Percentiles rank a stretch among this genome's conserved stretches.
These are phyloP conservation scores for Stegastes partitus DNA, from an alignment of 2,113 vertebrate species.

Conservation along the genomic window DNA sequence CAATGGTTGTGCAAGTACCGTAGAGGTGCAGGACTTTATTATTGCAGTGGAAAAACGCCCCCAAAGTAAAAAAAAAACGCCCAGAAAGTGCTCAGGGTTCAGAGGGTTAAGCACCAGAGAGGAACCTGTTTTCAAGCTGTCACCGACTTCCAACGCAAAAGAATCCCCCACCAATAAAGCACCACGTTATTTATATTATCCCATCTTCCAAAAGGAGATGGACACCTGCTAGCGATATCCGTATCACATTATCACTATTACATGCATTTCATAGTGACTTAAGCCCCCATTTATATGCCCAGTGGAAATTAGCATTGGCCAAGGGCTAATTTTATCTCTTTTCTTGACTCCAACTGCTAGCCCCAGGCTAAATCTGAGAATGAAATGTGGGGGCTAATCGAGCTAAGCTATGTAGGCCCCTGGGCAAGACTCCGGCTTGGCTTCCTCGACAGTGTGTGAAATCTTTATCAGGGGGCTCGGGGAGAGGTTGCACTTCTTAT, in stretches of 20 bases:
- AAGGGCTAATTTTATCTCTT: constrained; percentile 65
- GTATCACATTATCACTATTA: constrained; percentile 61
- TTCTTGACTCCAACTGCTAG: constrained; percentile 54
- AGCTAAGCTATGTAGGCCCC: constrained; percentile 57
- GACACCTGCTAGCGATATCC: constrained; percentile 64
- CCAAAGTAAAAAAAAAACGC: too few relatives aligned
- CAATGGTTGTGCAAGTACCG: too few relatives aligned
- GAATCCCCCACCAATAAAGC: constrained; percentile 17
- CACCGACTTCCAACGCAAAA: background rate
- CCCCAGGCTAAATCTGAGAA: constrained; percentile 58
- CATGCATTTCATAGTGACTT: constrained; percentile 58
- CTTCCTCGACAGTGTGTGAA: constrained; percentile 30
- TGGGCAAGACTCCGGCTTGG: constrained; percentile 49
- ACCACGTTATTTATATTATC: constrained; percentile 45
- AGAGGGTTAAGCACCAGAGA: background rate
- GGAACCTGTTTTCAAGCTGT: too few relatives aligned
- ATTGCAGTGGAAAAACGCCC: too few relatives aligned
- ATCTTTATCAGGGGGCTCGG: constrained; percentile 24
- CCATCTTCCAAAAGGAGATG: constrained; percentile 33
- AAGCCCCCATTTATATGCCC: constrained; percentile 54
- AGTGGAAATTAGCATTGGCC: constrained; percentile 52
- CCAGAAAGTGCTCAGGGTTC: too few relatives aligned
- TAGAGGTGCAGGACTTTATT: too few relatives aligned
- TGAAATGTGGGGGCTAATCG: constrained; percentile 49
- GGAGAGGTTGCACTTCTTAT: background rate